Conservation (phyloP, 2,888 invertebrate species). For the Phortica okadai region DNA sequence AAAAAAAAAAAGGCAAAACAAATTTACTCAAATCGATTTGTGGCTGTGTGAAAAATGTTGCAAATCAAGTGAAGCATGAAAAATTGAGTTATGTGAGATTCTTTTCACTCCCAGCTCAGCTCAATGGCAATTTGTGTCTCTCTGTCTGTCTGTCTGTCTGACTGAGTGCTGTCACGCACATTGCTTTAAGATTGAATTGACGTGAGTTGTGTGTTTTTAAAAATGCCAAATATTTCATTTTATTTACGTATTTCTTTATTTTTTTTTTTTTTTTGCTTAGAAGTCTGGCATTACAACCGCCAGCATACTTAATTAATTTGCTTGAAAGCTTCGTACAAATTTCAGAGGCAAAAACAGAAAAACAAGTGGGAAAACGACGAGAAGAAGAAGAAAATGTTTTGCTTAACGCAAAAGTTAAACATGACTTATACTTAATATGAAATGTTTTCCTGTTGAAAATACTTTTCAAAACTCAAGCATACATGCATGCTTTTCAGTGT, state of each 20-base stretch:
- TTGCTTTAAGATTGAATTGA: no score
- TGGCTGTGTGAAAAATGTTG: slow-evolving; percentile 7
- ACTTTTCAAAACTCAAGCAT: neutral
- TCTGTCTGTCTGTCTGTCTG: neutral
- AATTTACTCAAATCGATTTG: slow-evolving; percentile 9
- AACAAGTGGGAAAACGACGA: neutral
- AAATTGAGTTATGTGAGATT: slow-evolving; percentile 15
- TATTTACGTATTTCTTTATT: neutral
- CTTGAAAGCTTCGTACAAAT: no score
- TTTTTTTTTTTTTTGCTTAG: neutral
- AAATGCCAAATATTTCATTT: neutral
- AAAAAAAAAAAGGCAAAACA: neutral
- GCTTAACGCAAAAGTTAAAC: neutral
- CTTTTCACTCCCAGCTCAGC: neutral
- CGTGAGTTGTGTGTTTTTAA: no score
- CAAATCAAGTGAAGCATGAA: slow-evolving; percentile 18
- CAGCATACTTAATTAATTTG: no score
- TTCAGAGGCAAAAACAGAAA: no score
- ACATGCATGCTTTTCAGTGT: neutral
- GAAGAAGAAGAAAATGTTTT: no score
- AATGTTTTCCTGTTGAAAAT: neutral
- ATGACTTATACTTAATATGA: neutral
- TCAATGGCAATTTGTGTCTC: neutral
- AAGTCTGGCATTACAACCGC: neutral
- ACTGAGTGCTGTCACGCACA: no score